Percentiles rank a stretch among this genome's conserved stretches.
phyloP scores from a whole-genome alignment of 2,888 invertebrate genomes.

The Hymenopus coronatus region DNA sequence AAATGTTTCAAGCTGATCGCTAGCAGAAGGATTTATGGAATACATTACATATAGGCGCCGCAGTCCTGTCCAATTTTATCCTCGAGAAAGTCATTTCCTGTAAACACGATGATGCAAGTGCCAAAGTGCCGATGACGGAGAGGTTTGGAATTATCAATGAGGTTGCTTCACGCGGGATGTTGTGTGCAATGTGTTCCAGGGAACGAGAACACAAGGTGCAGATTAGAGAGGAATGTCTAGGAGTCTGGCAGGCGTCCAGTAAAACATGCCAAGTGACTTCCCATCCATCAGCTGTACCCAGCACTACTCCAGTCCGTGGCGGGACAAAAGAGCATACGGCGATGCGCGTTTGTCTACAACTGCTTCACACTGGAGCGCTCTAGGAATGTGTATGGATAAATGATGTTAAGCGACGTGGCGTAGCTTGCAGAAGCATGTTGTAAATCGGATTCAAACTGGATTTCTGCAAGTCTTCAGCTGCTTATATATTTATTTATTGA shows the following conservation, averaged over 20 bases:
- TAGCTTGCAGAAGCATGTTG: too few relatives aligned
- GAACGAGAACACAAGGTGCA: not conserved
- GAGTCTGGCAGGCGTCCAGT: not conserved
- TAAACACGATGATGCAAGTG: not conserved
- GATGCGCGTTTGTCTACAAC: not conserved
- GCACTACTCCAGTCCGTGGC: not conserved
- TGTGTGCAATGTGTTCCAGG: not conserved
- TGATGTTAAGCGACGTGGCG: too few relatives aligned
- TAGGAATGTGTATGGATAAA: too few relatives aligned
- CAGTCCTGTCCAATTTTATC: not conserved
- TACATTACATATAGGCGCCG: not conserved
- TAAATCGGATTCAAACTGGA: too few relatives aligned
- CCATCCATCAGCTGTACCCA: not conserved
- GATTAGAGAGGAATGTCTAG: not conserved
- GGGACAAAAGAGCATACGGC: not conserved
- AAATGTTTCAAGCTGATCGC: not conserved
- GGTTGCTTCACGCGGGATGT: not conserved
- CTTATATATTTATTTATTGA: too few relatives aligned
- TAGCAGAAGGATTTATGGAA: not conserved
- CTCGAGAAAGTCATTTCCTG: not conserved
- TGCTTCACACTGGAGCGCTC: not conserved
- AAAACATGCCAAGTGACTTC: not conserved
- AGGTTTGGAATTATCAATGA: not conserved
- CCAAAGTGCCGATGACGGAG: not conserved
- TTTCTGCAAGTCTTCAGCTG: too few relatives aligned